These are phyloP conservation scores for Sphecodes monilicornis DNA, from an alignment of 2,888 invertebrate species.

Conservation along the genomic window DNA sequence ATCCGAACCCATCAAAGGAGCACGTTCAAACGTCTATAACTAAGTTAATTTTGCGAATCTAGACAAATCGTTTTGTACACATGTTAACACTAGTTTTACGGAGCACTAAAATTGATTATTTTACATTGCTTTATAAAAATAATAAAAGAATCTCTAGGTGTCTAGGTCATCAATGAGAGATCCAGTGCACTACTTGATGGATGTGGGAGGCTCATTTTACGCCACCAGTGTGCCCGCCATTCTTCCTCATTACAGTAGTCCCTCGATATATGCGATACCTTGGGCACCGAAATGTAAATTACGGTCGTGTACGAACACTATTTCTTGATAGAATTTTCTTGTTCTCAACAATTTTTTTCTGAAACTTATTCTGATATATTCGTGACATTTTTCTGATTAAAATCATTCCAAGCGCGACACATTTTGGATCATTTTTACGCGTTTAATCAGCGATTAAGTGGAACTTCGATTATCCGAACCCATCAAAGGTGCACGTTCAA, in stretches of 20 bases:
- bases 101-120: too few relatives aligned
- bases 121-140: too few relatives aligned
- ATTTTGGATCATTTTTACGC: neutral
- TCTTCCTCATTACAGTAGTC: neutral
- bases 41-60: too few relatives aligned
- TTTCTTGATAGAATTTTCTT: neutral
- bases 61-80: neutral
- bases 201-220: neutral
- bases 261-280: neutral
- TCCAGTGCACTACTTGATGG: neutral
- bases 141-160: conserved; percentile 5
- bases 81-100: too few relatives aligned
- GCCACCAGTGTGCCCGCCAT: too few relatives aligned
- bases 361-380: too few relatives aligned
- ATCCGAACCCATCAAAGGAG: neutral
- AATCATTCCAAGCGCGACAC: neutral
- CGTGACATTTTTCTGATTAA: too few relatives aligned
- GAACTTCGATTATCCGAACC: neutral
- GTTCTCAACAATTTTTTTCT: too few relatives aligned
- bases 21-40: too few relatives aligned
- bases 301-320: too few relatives aligned
- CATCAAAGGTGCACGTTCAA: too few relatives aligned
- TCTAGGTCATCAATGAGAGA: neutral
- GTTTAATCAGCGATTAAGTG: neutral
- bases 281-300: neutral